Percentiles rank a stretch among this genome's conserved stretches.
phyloP scores from a whole-genome alignment of 2,113 vertebrate genomes.

The Penelope pileata region DNA sequence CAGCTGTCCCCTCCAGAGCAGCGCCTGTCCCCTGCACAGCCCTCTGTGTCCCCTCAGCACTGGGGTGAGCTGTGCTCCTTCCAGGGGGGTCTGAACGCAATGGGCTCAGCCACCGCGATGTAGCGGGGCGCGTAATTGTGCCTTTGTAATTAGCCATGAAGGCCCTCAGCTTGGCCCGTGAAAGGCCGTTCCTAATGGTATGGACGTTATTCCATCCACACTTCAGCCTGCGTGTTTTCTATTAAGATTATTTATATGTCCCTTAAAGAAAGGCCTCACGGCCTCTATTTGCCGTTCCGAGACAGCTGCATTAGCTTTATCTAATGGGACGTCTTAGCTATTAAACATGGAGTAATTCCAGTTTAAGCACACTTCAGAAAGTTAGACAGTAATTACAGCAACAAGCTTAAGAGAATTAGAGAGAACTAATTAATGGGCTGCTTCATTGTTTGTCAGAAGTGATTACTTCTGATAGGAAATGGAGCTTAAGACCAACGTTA shows the following conservation, averaged over 20 bases:
- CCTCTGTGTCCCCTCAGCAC: fast-evolving
- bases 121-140: not conserved
- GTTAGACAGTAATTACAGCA: conserved; percentile 70
- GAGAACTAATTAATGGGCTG: not conserved
- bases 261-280: not conserved
- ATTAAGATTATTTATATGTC: not conserved
- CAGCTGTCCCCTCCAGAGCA: too few relatives aligned
- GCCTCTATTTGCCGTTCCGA: not conserved
- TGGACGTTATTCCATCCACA: not conserved
- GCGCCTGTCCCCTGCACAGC: not conserved
- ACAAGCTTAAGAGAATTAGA: conserved; percentile 55
- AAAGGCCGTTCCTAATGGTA: not conserved
- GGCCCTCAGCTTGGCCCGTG: too few relatives aligned
- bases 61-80: fast-evolving
- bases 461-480: not conserved
- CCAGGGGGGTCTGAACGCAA: not conserved
- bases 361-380: conserved; percentile 51
- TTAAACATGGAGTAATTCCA: conserved; percentile 58
- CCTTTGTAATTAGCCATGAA: not conserved
- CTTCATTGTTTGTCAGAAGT: conserved; percentile 3
- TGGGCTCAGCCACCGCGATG: fast-evolving
- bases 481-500: not conserved
- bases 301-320: conserved; percentile 37
- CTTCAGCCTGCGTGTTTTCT: not conserved
- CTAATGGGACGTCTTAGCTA: conserved; percentile 48